Conservation (phyloP, 1,140 invertebrate species). For the Batillaria attramentaria region DNA sequence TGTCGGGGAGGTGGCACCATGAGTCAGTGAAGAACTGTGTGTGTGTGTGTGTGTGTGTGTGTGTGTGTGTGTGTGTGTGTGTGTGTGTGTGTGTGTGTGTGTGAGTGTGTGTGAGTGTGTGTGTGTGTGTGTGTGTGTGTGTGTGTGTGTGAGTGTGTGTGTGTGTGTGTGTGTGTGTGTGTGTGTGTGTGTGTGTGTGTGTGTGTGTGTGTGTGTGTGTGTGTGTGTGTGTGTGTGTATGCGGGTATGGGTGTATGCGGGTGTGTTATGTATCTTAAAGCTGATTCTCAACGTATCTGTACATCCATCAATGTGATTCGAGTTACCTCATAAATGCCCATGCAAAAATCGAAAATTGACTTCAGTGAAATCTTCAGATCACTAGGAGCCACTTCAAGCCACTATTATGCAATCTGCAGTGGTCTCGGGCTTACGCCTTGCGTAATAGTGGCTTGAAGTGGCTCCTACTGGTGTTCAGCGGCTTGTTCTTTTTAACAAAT, state of each 20-base stretch:
- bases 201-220: background rate
- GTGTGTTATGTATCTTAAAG: background rate
- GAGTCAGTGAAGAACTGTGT: too few relatives aligned
- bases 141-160: too few relatives aligned
- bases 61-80: background rate
- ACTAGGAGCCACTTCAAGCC: background rate
- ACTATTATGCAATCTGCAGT: background rate
- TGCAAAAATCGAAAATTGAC: background rate
- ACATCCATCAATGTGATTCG: background rate
- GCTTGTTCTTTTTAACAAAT: too few relatives aligned
- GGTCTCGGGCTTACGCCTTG: background rate
- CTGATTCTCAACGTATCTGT: background rate
- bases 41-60: too few relatives aligned
- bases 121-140: too few relatives aligned
- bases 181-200: background rate
- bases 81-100: background rate
- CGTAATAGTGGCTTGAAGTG: too few relatives aligned
- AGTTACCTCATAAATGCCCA: background rate
- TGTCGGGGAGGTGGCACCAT: too few relatives aligned
- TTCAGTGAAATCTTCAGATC: background rate
- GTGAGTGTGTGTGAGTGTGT: too few relatives aligned
- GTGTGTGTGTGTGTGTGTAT: background rate
- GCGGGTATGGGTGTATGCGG: background rate
- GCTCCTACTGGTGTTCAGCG: too few relatives aligned
- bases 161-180: background rate